Conservation (phyloP, 1,140 invertebrate species). For the Trissolcus basalis region DNA sequence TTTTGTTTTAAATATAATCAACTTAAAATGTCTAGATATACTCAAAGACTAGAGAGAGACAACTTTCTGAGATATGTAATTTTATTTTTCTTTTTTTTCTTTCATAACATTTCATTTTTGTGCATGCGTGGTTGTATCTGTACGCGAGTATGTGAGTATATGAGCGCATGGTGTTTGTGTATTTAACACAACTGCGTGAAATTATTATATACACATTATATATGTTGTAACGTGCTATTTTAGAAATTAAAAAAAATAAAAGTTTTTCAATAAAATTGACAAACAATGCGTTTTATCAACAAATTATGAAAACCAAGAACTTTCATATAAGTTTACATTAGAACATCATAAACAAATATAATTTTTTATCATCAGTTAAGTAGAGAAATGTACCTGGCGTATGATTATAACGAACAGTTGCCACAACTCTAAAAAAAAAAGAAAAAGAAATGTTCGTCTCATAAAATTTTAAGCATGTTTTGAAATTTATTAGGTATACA, state of each 20-base stretch:
- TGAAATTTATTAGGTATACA: no score
- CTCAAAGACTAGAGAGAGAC: constrained; percentile 42
- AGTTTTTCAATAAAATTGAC: constrained; percentile 43
- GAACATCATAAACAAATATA: neutral
- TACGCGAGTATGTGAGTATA: constrained; percentile 55
- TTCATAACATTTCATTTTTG: constrained; percentile 43
- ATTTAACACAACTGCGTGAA: constrained; percentile 51
- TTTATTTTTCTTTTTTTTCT: constrained; percentile 58
- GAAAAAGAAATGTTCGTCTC: no score
- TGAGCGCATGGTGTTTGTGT: constrained; percentile 57
- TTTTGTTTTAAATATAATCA: constrained; percentile 65
- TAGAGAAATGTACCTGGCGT: no score
- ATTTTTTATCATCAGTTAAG: no score
- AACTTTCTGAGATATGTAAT: constrained; percentile 50
- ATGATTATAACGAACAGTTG: no score
- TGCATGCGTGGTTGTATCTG: constrained; percentile 57
- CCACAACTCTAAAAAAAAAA: no score
- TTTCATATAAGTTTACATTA: neutral
- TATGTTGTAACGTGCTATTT: constrained; percentile 57
- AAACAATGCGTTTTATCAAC: neutral
- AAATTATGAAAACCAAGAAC: neutral
- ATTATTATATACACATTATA: constrained; percentile 56
- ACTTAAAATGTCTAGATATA: constrained; percentile 54
- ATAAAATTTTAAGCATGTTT: no score
- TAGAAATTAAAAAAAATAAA: constrained; percentile 51